Base-by-base conservation (phyloP, 1,140 invertebrate genomes). In the Octopus sinensis region DNA sequence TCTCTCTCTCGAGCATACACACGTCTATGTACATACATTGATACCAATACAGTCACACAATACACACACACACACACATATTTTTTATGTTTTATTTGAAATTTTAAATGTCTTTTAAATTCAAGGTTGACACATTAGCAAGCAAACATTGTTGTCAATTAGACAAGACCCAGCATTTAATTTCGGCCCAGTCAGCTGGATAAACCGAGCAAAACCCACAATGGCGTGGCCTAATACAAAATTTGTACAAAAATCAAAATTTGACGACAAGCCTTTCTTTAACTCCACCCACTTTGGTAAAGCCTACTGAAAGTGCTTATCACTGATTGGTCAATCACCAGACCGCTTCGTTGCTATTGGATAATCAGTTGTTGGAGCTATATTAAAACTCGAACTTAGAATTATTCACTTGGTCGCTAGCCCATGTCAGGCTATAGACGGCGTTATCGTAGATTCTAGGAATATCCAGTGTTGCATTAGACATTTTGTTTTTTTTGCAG, bases 401-500 rank as follows among this genome's bases (percentile, higher is more conserved):
- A 73, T n/a, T 10, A n/a, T 73, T 23, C 13, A 73, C 68, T 73
- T 73, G 68, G 68, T 73, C 68, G 30, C 68, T 73, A 73, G 68
- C 68, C 68, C 68, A 13, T n/a, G 68, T 73, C 68, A 73, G 68
- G 68, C 68, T 73, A 73, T 73, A 73, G 68, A 73, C 68, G 68
- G 68, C 17, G 30, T 73, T n/a, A n/a, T 73, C 68, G 30, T 73
- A 73, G 68, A n/a, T 73, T 73, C 68, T 73, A 73, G 68, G 68
- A n/a, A 13, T 73, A 73, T 73, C 68, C 68, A 73, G 68, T 73
- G 68, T 73, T 73, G 68, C 68, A 73, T n/a, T 73, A 73, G 68
- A 73, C 68, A 23, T 43, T 43, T 43, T 43, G 30, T 43, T 43
- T 12, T 23, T 73, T n/a, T 73, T 73, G 68, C 68, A 73, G 30